Evolutionary conservation across 37 sponge, comb jelly and placozoan species (phyloP).

Genomic region (Oopsacas minuta): DNA sequence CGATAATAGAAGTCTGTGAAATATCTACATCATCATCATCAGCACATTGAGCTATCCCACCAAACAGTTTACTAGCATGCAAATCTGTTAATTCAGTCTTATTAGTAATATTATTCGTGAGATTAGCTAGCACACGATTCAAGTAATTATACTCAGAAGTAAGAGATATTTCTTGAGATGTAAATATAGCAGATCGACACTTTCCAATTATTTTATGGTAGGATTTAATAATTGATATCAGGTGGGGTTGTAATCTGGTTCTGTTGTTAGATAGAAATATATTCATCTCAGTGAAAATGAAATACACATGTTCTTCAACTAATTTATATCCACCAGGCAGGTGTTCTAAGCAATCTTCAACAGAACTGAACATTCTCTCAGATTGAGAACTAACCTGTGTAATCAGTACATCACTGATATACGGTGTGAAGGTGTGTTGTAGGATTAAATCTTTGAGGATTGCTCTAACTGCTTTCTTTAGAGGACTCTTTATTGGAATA

Average conservation of each 20-base stretch:
- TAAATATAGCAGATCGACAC: not conserved
- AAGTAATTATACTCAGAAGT: not conserved
- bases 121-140: not conserved
- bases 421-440: no score
- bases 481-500: not conserved
- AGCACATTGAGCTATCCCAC: not conserved
- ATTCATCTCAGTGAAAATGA: constrained; percentile 17
- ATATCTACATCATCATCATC: not conserved
- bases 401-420: not conserved
- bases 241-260: not conserved
- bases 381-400: not conserved
- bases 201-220: not conserved
- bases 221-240: not conserved
- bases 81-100: not conserved
- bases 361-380: not conserved
- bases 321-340: not conserved
- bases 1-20: not conserved
- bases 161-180: not conserved
- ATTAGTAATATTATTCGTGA: not conserved
- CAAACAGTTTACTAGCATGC: not conserved
- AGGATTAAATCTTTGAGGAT: not conserved
- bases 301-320: not conserved
- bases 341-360: not conserved
- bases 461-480: not conserved
- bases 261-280: not conserved